Evolutionary conservation across 2,797 vertebrate species (phyloP), one percentile per base, ranked within the genome.

Genomic region (Tinamus major): DNA sequence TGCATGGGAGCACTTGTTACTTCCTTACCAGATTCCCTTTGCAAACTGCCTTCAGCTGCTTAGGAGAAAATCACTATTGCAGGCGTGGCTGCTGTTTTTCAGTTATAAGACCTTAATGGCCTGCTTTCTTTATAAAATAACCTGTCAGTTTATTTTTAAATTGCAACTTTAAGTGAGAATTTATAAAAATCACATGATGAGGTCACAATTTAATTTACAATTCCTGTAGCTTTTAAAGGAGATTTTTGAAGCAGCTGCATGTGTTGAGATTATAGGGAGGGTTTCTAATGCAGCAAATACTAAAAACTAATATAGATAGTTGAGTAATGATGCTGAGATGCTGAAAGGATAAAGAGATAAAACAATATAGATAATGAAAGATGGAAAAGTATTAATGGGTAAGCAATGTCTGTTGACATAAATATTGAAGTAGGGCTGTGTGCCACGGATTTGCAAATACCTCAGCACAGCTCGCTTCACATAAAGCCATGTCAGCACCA

Each of bases 111-210:
- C 72, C 65, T 49, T 63, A 24, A 63, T 81, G 70, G 42, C 33
- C 37, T 37, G 11, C 13, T 8, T 87, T 79, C 39, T 84, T 83
- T 77, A 56, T 37, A 37, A 83, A 91, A 31, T 33, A 87, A 17
- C 26, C 72, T 21, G 11, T 71, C 64, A 76, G 68, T 80, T 44
- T 42, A 23, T 16, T 7, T 81, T 88, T 78, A 63, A 56, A 15
- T 64, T 64, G 31, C 74, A 53, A 75, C 58, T 87, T 87, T 81
- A 67, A 89, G n/a, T 51, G 39, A 67, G 16, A 19, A 8, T 80
- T 89, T 13, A 2, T 87, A 59, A 83, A 75, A 13, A 75, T 46
- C 23, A 35, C 21, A 2, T 78, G 67, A 13, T 46, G 62, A 78
- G 41, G 58, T 65, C 48, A 35, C 37, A 20, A 29, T 56, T 75